A percentile compares a stretch with the other conserved stretches of the same genome.
phyloP scores from a whole-genome alignment of 2,888 invertebrate species.

The Patella caerulea region DNA sequence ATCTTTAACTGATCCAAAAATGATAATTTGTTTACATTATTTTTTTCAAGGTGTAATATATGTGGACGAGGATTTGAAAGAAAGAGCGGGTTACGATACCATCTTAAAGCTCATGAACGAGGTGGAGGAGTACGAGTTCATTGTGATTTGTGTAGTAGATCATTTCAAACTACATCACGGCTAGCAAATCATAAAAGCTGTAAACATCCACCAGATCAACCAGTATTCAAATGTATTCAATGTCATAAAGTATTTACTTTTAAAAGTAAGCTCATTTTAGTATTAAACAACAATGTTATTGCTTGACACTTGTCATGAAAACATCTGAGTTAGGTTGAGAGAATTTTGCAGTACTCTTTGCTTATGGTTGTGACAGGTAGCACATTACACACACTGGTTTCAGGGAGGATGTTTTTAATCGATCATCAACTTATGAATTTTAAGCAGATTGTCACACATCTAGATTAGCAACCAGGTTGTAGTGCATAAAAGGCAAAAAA shows the following conservation, averaged over 20 bases:
- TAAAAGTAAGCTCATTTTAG: constrained; percentile 44
- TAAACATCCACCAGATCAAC: constrained; percentile 51
- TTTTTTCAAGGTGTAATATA: constrained; percentile 48
- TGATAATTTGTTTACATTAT: no score
- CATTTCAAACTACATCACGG: constrained; percentile 49
- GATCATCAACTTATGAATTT: no score
- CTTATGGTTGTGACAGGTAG: no score
- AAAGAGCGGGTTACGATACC: constrained; percentile 50
- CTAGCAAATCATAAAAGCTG: constrained; percentile 50
- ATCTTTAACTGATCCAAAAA: no score
- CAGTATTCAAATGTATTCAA: constrained; percentile 51
- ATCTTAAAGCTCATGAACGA: constrained; percentile 52
- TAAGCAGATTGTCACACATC: no score
- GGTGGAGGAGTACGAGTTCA: constrained; percentile 46
- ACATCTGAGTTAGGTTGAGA: neutral
- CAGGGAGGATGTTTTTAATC: no score
- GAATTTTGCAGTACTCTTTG: no score
- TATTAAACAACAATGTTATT: no score
- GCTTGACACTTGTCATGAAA: neutral
- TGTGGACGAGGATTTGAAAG: constrained; percentile 54
- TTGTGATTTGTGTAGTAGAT: constrained; percentile 52
- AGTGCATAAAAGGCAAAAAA: no score
- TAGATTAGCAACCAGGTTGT: no score
- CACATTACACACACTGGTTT: no score
- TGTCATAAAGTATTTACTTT: constrained; percentile 54